phyloP scores from a whole-genome alignment of 1,140 invertebrate species.

The Liolophura sinensis region DNA sequence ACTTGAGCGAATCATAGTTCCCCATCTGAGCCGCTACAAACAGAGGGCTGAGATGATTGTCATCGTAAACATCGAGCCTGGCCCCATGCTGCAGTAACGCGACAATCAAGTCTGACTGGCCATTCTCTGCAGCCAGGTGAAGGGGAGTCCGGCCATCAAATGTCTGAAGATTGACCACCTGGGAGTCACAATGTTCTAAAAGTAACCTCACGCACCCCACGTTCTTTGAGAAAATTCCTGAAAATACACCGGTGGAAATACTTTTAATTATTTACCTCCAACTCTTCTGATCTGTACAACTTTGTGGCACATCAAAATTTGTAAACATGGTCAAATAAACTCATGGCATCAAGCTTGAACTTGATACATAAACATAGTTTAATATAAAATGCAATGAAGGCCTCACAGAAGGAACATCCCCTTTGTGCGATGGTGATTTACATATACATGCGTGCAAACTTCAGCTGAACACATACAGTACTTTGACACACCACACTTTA shows the following conservation, averaged over 20 bases:
- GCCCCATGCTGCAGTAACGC: constrained; percentile 45
- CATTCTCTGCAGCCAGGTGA: constrained; percentile 43
- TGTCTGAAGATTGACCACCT: constrained; percentile 35
- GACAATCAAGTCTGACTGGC: constrained; percentile 27
- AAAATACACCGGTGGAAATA: constrained; percentile 4
- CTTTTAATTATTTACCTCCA: too few species aligned
- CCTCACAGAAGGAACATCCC: too few species aligned
- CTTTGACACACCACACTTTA: too few species aligned
- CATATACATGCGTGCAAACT: too few species aligned
- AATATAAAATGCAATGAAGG: too few species aligned
- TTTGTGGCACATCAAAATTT: too few species aligned
- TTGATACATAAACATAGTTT: too few species aligned
- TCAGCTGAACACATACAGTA: too few species aligned
- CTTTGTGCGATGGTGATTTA: too few species aligned
- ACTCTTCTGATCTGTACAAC: too few species aligned
- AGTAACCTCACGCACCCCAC: constrained; percentile 36
- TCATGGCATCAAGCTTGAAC: too few species aligned
- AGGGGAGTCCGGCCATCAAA: constrained; percentile 45
- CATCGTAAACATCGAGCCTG: constrained; percentile 42
- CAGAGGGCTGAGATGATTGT: constrained; percentile 52
- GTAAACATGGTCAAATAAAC: too few species aligned
- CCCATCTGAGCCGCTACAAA: constrained; percentile 55
- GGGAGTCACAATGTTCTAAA: constrained; percentile 35
- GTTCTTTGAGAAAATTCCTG: constrained; percentile 19
- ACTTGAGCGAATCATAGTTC: constrained; percentile 38